Percentiles rank a stretch among this genome's conserved stretches.
phyloP scores from a whole-genome alignment of 2,797 vertebrate genomes.

The Premnoplex brunnescens region DNA sequence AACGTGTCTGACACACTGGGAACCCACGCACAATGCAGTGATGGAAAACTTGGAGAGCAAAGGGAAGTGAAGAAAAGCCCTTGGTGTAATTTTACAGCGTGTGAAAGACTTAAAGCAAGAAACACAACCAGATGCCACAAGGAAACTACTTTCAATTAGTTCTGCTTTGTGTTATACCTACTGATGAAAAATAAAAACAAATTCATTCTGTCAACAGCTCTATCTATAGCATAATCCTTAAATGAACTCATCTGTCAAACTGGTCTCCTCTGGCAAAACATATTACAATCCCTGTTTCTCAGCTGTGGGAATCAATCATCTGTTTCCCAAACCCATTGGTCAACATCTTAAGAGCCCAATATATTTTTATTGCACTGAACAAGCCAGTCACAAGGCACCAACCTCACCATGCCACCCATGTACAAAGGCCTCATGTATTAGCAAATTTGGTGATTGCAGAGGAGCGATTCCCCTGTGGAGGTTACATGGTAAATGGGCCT shows the following conservation, averaged over 20 bases:
- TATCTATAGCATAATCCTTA: conserved; percentile 79
- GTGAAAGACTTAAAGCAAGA: conserved; percentile 56
- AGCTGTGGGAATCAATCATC: conserved; percentile 83
- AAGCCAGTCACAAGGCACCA: conserved; percentile 48
- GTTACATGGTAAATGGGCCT: not conserved
- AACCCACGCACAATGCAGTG: not conserved
- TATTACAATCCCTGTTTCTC: conserved; percentile 70
- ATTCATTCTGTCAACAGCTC: conserved; percentile 79
- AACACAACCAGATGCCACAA: conserved; percentile 40
- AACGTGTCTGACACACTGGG: not conserved
- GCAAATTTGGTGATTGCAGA: not conserved
- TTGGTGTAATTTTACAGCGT: conserved; percentile 55
- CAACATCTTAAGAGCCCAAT: conserved; percentile 69
- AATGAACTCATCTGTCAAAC: conserved; percentile 73
- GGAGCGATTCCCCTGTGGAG: not conserved
- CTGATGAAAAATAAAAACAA: conserved; percentile 74
- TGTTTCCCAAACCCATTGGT: conserved; percentile 74
- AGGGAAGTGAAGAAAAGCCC: conserved; percentile 20
- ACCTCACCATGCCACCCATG: conserved; percentile 21
- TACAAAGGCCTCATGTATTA: not conserved
- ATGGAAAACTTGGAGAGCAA: conserved; percentile 32
- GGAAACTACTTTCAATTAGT: conserved; percentile 67
- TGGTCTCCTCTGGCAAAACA: conserved; percentile 68
- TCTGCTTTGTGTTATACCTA: conserved; percentile 66
- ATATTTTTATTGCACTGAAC: conserved; percentile 74